Base-by-base conservation (phyloP, 1,140 invertebrate genomes). In the Odontomachus brunneus region DNA sequence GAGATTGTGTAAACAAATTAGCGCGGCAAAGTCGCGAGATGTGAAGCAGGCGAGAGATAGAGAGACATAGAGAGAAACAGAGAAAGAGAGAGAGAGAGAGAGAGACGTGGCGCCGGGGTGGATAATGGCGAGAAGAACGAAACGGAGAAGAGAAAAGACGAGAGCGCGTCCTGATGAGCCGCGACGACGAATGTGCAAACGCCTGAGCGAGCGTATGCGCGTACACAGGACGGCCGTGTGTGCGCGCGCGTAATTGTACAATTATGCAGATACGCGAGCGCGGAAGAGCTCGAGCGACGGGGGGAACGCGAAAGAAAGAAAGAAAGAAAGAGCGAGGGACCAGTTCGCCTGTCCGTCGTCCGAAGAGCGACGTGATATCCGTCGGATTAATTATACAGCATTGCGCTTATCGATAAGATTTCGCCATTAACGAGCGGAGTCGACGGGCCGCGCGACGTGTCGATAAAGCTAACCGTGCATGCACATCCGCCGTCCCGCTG, bases 1-100 rank as follows among this genome's bases (percentile, higher is more conserved):
- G 33, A 75, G 81, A 90, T 88, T 83, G 59, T 78, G 78, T 87
- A 85, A 91, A 84, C 72, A 90, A 91, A 91, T 91, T 91, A 91
- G 75, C 65, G 81, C 59, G 67, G 67, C 26, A 53, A 38, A 24
- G 49, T 55, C 15, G 59, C 48, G 19, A 62, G 7, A 74, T 3
- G 15, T 24, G 55, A 44, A 44, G 9, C 3, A 7, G 9, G 9
- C 9, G 0, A 44, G 9, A 44, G 69, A 69, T 12, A 71, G 33
- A 69, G 29, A n/a, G 44, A 71, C 12, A 57, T 17, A 17, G 55
- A 44, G 33, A 55, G 9, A 44, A 22, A 63, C 24, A 78, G 72
- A 73, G 71, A 81, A 75, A 74, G 51, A 71, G 26, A 38, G 63
- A 71, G 19, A 51, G 24, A 66, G 29, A 26, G 22, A 4, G 12